Evolutionary conservation across 2,888 invertebrate genomes (phyloP), one percentile per base, ranked within the genome.

Genomic region (Drosophila affinis): DNA sequence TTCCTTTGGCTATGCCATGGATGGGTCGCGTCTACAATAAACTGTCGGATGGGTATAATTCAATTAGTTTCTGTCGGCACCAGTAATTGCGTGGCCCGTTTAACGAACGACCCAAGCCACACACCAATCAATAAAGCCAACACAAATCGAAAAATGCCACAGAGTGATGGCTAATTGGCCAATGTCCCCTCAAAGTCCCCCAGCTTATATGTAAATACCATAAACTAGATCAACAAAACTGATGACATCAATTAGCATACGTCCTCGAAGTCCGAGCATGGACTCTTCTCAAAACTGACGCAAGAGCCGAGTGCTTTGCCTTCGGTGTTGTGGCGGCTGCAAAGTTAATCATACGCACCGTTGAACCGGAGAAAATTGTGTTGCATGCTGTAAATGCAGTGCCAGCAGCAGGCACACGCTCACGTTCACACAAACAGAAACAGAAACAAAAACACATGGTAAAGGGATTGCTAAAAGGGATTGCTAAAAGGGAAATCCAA

Each of bases 291-390:
- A 14, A n/a, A 27, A 34, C 21, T 17, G 39, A 18, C 29, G 17
- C 45, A 72, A 55, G 24, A 24, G 24, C 4, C 47, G 14, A 60
- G 49, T 44, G 34, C 29, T n/a, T 53, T 17, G 51, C 27, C n/a
- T 34, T 52, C 27, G 61, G 46, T 21, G 44, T 60, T 46, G 39
- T 53, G 51, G 18, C 34, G 18, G 74, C 55, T 62, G 49, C 62
- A 58, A 53, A 61, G 64, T 62, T 76, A 76, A 76, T 76, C 77
- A 76, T 73, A 68, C 61, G 77, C 77, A 61, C 69, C 69, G 73
- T 73, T 76, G 73, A 69, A 69, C 72, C 59, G 73, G 18, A 62
- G 55, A 59, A 60, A 75, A 75, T 75, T 75, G 32, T 55, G 70
- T 63, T 70, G 57, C 58, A 67, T 56, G 56, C 55, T 52, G 39